Base-by-base conservation (phyloP, 2,888 invertebrate species). In the Psylliodes chrysocephalus region DNA sequence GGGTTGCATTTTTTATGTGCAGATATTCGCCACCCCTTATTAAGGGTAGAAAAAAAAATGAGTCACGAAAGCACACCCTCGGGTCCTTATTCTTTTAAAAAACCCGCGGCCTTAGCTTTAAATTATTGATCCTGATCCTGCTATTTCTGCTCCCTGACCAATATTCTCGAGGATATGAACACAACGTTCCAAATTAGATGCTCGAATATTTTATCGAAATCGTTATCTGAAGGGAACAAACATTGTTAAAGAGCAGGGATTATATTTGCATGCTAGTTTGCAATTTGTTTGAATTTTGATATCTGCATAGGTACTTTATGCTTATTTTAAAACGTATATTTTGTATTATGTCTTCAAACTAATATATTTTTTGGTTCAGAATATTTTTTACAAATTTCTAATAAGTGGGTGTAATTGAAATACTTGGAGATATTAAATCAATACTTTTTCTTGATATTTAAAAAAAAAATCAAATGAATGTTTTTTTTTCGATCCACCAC, bases 1-100 rank as follows among this genome's bases (percentile, higher is more conserved):
- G 79, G 78, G 79, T 75, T 80, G 80, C 78, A 79, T 81, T 82
- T 82, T 82, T 82, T 82, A 82, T 82, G 82, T 81, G 79, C 76
- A 78, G 80, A 79, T 79, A 75, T 75, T 76, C 68, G 74, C 72
- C 72, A 72, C 76, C 75, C 77, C 78, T 76, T 80, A 81, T 78
- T 80, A 79, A 78, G 81, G 78, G 77, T 72, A 71, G 76, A 74
- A 75, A 81, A 81, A n/a, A 80, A 81, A 81, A 81, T 82, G 82
- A 82, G 81, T 82, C 82, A 82, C 82, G 79, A 79, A 75, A 73
- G 72, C 74, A 73, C 76, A 74, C 78, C 78, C 78, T 75, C 77
- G 74, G 71, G 76, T 73, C 72, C 76, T 74, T 75, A 73, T 73
- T 74, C 77, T 78, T 77, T 78, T 77, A 76, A 76, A 79, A 78